Evolutionary conservation across 2,113 vertebrate species (phyloP).

Genomic region (Megalops atlanticus): DNA sequence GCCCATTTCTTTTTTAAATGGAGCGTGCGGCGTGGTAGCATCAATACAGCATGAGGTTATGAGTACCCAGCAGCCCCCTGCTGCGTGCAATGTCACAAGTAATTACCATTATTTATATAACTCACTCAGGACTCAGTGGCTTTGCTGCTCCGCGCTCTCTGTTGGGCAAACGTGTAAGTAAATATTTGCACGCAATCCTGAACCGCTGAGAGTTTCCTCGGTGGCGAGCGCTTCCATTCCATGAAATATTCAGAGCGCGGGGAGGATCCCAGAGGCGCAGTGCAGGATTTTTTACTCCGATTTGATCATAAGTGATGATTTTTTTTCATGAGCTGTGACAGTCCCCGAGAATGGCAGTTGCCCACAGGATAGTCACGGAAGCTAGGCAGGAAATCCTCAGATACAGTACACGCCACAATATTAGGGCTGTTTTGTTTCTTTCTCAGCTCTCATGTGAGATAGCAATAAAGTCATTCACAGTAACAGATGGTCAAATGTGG

Average conservation of each 20-base stretch:
- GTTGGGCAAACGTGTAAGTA: slow-evolving; percentile 74
- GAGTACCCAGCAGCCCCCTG: slow-evolving; percentile 64
- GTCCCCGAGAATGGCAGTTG: slow-evolving; percentile 75
- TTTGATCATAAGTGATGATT: slow-evolving; percentile 82
- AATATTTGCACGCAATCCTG: slow-evolving; percentile 89
- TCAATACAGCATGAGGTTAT: slow-evolving; percentile 63
- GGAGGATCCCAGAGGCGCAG: slow-evolving; percentile 60
- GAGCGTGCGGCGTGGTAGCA: slow-evolving; percentile 62
- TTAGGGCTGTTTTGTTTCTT: not conserved
- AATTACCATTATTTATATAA: slow-evolving; percentile 82
- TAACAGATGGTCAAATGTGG: too few species aligned
- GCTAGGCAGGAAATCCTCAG: not conserved
- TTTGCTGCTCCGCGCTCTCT: slow-evolving; percentile 56
- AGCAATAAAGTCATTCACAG: not conserved
- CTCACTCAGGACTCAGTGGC: slow-evolving; percentile 64
- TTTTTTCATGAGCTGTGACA: slow-evolving; percentile 75
- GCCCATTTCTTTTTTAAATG: slow-evolving; percentile 47
- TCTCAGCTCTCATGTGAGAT: not conserved
- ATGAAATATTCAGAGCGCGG: slow-evolving; percentile 90
- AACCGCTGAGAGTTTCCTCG: slow-evolving; percentile 74
- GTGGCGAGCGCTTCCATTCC: slow-evolving; percentile 72
- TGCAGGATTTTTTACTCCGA: slow-evolving; percentile 61
- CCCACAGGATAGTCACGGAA: slow-evolving; percentile 69
- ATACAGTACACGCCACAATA: not conserved
- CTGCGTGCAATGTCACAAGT: slow-evolving; percentile 76